Base-by-base conservation (phyloP, 2,113 vertebrate genomes). In the Psittacus erithacus region DNA sequence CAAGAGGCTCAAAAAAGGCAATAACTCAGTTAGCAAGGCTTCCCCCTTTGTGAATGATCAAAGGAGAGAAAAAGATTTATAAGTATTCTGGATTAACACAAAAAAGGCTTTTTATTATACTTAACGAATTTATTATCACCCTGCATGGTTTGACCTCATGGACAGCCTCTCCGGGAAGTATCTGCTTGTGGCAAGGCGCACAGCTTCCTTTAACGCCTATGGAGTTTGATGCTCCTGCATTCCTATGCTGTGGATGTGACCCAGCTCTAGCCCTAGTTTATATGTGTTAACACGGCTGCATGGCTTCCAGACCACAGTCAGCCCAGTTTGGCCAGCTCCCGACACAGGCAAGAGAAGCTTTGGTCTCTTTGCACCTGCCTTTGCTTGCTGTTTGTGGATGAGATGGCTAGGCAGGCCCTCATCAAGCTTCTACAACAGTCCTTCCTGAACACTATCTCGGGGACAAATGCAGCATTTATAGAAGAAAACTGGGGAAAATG, bases 201-300 rank as follows among this genome's bases (percentile, higher is more conserved):
- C 2, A 24, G 0, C 31, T 57, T 29, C 46, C 53, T 43, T 63
- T 39, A 1, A 35, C 14, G 65, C 8, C 76, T 52, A 5, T 2
- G 18, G 60, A 11, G 8, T 6, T 13, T 29, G 64, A 13, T 29
- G 65, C 11, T 18, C 14, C 60, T 84, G 50, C 23, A 17, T 18
- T 69, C n/a, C 77, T 41, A 1, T 10, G 31, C 76, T 10, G 31
- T 11, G 74, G 23, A 13, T 24, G 6, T 10, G 63, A 74, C 18
- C 6, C 75, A 80, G 33, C 41, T 74, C 79, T 71, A 84, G 59
- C 46, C 15, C 35, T 53, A 7, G 2, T 27, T 77, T 38, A 17
- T 29, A 5, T 1, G 7, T 0, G 0, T 3, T 53, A 73, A 29
- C 18, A 9, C 1, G 35, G 41, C 70, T 44, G 52, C 35, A 4